Evolutionary conservation across 2,888 invertebrate genomes (phyloP), one percentile per base, ranked within the genome.

Genomic region (Pasiphila rectangulata): DNA sequence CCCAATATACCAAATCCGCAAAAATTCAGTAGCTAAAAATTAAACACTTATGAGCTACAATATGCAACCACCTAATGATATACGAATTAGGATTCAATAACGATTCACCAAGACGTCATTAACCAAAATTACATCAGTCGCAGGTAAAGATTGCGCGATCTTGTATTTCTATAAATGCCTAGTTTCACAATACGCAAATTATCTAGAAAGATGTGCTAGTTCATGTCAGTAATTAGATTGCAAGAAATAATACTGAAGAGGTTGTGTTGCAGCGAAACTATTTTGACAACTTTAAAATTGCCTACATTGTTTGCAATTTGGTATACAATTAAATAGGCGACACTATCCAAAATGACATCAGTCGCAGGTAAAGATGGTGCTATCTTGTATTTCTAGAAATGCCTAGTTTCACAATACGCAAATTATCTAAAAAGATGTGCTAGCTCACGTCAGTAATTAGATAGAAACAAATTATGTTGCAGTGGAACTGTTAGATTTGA

Each of bases 141-240:
- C 38, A 36, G 42, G 17, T 27, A 36, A 52, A 52, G 42, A 51
- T 57, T 53, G 51, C 55, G 49, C 30, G 51, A 49, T 30, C 29
- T 27, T 4, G 27, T 42, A 47, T 50, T 30, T 36, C 48, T 53
- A 46, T 48, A 55, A 55, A 49, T 49, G 45, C 34, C 30, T 24
- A 20, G 40, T 57, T 57, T 55, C 53, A 53, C 48, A 55, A 57
- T 39, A 36, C 6, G 17, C 51, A 25, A 47, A 51, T 42, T 55
- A 52, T 46, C 43, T 44, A n/a, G 21, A 35, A 32, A 42, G 40
- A 53, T 45, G 46, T 44, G 35, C 41, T 41, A 54, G 43, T 41
- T 54, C 47, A 48, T 52, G 47, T 29, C 27, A 7, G 47, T 54
- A 55, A 56, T 54, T 51, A 53, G 39, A 41, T 27, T 38, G 30